Base-by-base conservation (phyloP, 2,888 invertebrate genomes). In the Scaptodrosophila latifasciaeformis region DNA sequence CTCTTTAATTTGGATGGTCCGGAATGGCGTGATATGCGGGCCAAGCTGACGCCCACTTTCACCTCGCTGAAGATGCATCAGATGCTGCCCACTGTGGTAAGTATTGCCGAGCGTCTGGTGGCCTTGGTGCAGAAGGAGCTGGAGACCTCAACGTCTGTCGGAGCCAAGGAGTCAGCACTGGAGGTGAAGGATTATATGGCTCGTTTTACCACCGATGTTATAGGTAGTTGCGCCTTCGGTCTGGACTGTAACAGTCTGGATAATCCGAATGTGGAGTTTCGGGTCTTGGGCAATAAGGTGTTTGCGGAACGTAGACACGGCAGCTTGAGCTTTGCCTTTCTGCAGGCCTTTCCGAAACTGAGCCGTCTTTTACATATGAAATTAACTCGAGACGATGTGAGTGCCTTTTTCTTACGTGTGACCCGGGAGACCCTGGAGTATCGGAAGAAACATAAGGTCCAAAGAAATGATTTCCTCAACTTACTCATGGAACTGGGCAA, bases 391-490 rank as follows among this genome's bases (percentile, higher is more conserved):
- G 59, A 74, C 4, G 82, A 83, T 19, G 77, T 84, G 1, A 65
- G 65, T 18, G 49, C 64, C 1, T 85, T 85, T 49, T 84, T 78
- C 24, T 67, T 75, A 68, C 59, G 70, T 2, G 74, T 86, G 2
- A 85, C 87, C 0, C 72, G 74, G 5, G 84, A 87, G 1, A 86
- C 87, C 0, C 70, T 88, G 10, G 78, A 81, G 7, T 84, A 84
- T 46, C 72, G 88, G 2, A 86, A 87, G 42, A 55, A 82, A 63
- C 62, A 80, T 48, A 68, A 82, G 2, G 46, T 85, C 12, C 60
- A 83, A 63, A 63, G 89, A 37, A 87, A 87, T 58, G 88, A 89
- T 64, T 89, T 88, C 50, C 80, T 90, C 61, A 86, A 90, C 63
- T 75, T 89, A 1, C 70, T 90, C 6, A 86, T 89, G 81, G 87